Evolutionary conservation across 2,113 vertebrate species (phyloP), one percentile per base, ranked within the genome.

Genomic region (Charina bottae): DNA sequence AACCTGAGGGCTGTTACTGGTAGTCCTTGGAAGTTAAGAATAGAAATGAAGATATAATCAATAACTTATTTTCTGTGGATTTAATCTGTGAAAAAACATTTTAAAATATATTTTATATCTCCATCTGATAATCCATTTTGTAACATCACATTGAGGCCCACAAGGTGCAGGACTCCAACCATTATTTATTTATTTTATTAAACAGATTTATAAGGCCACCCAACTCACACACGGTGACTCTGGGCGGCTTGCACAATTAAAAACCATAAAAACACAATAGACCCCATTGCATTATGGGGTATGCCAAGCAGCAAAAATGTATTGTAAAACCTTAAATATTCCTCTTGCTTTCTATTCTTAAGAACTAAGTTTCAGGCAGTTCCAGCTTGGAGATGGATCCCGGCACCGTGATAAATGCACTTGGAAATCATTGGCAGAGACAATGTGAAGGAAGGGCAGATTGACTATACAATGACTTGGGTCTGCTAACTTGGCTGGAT

Each of bases 21-120:
- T 19, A 95, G 94, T 93, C 93, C 93, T 96, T 93, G 94, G 93
- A 96, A 96, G 93, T 97, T 94, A 84, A 5, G 2, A 93, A 94
- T 92, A 87, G 6, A 37, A 37, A 87, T 83, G 72, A 95, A 28
- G 49, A 94, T 84, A 59, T 60, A 23, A 12, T 58, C 55, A 59
- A 89, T 9, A 90, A 92, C 83, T 92, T 96, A 90, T 93, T 33
- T 92, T 9, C 93, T 95, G 94, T 93, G 93, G 92, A 93, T 94
- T 72, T 93, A 84, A 10, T n/a, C 87, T 93, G 62, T 62, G 72
- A 59, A 93, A 93, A 93, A 96, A 95, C 59, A 21, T 93, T 93
- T 90, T 90, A 83, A 64, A 94, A 93, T 49, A 46, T 68, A 24
- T 21, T 56, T 4, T 84, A 72, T 90, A 78, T 78, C 72, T 78